phyloP scores from a whole-genome alignment of 1,140 invertebrate genomes.

The Schmidtea mediterranea region DNA sequence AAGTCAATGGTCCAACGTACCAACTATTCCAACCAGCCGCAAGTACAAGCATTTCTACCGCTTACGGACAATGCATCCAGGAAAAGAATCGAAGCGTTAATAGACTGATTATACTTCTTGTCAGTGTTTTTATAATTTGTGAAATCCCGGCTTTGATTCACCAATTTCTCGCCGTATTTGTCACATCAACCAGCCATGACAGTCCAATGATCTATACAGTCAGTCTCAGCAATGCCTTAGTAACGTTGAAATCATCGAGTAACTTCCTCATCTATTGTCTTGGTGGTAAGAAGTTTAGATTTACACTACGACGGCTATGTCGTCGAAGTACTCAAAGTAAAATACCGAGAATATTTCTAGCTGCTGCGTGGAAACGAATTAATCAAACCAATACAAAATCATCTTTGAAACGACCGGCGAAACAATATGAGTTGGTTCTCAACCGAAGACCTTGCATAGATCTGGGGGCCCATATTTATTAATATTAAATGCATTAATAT shows the following conservation, averaged over 20 bases:
- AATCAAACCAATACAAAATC: no score
- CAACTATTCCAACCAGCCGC: not conserved
- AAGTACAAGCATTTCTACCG: not conserved
- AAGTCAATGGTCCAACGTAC: not conserved
- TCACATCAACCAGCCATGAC: not conserved
- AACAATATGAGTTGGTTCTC: not conserved
- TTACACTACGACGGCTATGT: not conserved
- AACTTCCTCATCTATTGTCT: constrained; percentile 7
- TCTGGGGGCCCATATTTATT: constrained; percentile 5
- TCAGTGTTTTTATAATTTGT: constrained; percentile 5
- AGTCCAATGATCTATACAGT: not conserved
- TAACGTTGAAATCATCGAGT: not conserved
- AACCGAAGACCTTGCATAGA: constrained; percentile 7
- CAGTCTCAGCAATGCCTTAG: constrained; percentile 5
- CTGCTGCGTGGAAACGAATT: no score
- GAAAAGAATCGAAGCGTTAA: constrained; percentile 2
- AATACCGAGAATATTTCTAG: no score
- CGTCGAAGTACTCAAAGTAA: no score
- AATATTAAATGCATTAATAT: no score
- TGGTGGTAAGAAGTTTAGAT: constrained; percentile 5
- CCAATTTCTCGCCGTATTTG: constrained; percentile 1
- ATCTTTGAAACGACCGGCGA: no score
- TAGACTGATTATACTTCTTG: not conserved
- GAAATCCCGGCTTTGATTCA: constrained; percentile 6
- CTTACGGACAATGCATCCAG: not conserved